phyloP scores from a whole-genome alignment of 1,140 invertebrate species.

The Camponotus vicinus region DNA sequence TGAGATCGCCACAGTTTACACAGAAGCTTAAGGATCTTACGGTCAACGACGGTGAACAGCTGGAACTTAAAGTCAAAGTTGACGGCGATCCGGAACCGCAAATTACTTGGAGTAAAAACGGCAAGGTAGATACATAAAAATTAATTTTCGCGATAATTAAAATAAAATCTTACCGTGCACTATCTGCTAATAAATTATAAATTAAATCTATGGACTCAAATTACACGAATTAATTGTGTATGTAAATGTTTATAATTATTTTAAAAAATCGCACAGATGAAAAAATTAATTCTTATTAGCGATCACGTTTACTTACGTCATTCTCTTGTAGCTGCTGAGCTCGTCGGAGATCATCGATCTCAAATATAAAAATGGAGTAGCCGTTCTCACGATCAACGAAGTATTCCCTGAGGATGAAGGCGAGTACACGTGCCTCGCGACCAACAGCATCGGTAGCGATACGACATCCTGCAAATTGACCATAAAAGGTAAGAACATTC shows the following conservation, averaged over 20 bases:
- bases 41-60: constrained; percentile 93
- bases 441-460: constrained; percentile 94
- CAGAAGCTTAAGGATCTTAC: constrained; percentile 90
- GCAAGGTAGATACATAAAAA: constrained; percentile 85
- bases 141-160: neutral
- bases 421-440: constrained; percentile 94
- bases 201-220: no score
- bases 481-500: constrained; percentile 90
- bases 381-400: constrained; percentile 95
- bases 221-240: no score
- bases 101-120: constrained; percentile 94
- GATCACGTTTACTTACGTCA: neutral
- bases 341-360: constrained; percentile 95
- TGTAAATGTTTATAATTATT: neutral
- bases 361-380: constrained; percentile 95
- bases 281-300: neutral
- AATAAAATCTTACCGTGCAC: neutral
- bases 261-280: neutral
- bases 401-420: constrained; percentile 98
- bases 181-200: neutral
- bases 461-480: constrained; percentile 94
- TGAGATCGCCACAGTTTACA: constrained; percentile 94
- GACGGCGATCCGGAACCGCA: constrained; percentile 96
- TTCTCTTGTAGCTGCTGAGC: constrained; percentile 85
- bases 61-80: constrained; percentile 92